phyloP scores from a whole-genome alignment of 1,140 invertebrate species.

The Lordiphosa collinella region DNA sequence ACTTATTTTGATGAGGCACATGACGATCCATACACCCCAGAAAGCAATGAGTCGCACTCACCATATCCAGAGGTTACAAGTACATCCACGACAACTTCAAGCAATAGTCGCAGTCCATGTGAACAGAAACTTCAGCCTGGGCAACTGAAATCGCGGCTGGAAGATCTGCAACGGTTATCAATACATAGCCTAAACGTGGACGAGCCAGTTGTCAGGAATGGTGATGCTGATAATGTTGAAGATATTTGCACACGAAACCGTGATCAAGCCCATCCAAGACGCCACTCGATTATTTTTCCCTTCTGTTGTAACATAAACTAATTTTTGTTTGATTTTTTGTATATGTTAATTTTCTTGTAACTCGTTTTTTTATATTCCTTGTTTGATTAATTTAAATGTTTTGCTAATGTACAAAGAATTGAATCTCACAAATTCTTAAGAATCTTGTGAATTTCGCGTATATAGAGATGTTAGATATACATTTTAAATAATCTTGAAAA shows the following conservation, averaged over 20 bases:
- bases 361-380: not conserved
- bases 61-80: conserved; percentile 81
- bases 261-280: conserved; percentile 32
- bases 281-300: conserved; percentile 41
- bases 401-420: conserved; percentile 7
- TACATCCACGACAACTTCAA: conserved; percentile 41
- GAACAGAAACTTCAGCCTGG: conserved; percentile 44
- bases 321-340: conserved; percentile 38
- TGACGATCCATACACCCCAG: conserved; percentile 87
- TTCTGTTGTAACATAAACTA: conserved; percentile 71
- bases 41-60: conserved; percentile 87
- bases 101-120: conserved; percentile 36
- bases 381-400: conserved; percentile 2
- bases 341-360: conserved; percentile 22
- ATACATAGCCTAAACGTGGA: conserved; percentile 10
- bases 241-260: conserved; percentile 28
- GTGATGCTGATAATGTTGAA: conserved; percentile 59
- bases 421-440: not conserved
- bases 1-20: conserved; percentile 60
- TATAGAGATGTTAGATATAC: not conserved
- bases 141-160: conserved; percentile 81
- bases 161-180: conserved; percentile 64
- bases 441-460: not conserved
- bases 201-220: conserved; percentile 16
- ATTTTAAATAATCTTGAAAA: not conserved